These are phyloP conservation scores for Helogale parvula DNA, from an alignment of 2,113 vertebrate species.

Conservation along the genomic window DNA sequence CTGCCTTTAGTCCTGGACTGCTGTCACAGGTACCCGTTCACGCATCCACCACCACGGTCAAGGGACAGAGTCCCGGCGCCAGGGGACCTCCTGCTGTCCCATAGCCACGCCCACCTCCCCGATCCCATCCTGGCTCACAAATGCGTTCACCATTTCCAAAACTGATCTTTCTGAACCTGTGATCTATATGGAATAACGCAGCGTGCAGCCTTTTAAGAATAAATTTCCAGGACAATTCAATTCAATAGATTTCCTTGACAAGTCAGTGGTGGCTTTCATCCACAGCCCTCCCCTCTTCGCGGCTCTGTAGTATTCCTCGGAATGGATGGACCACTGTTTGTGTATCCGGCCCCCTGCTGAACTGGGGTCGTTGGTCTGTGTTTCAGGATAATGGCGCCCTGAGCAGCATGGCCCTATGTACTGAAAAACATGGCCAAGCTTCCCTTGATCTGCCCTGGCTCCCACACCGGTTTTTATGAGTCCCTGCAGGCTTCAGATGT, in stretches of 20 bases:
- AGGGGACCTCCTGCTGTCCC: too few relatives aligned
- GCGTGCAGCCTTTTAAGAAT: accelerated
- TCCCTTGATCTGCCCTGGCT: accelerated
- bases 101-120: neutral
- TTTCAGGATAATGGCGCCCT: neutral
- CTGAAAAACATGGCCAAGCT: accelerated
- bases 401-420: accelerated
- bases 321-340: accelerated
- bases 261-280: accelerated
- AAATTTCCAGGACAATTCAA: accelerated
- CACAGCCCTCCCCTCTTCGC: accelerated
- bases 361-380: neutral
- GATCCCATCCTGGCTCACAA: accelerated
- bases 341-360: too few relatives aligned
- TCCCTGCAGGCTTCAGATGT: too few relatives aligned
- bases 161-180: neutral
- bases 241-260: too few relatives aligned
- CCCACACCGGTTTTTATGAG: neutral
- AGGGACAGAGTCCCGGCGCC: neutral
- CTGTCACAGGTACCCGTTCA: accelerated
- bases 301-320: neutral
- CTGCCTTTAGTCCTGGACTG: too few relatives aligned
- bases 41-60: too few relatives aligned
- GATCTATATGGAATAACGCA: accelerated
- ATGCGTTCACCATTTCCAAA: neutral